Evolutionary conservation across 2,888 invertebrate species (phyloP).

Genomic region (Leucoptera coffeella): DNA sequence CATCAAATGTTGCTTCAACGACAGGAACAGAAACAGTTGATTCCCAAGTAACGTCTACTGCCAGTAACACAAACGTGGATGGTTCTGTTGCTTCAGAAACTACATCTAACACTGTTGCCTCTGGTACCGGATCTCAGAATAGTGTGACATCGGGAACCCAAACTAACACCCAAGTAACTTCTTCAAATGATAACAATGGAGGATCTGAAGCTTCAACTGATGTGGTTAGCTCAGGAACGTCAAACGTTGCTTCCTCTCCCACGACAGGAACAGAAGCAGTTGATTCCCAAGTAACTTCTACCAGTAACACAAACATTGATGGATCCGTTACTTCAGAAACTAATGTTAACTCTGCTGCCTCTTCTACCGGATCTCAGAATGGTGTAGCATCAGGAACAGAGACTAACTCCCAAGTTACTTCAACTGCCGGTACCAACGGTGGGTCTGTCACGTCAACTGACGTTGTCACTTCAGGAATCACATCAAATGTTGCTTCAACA

Average conservation of each 20-base stretch:
- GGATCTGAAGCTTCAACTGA: neutral
- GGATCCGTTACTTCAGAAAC: neutral
- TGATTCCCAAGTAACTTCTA: neutral
- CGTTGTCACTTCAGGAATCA: neutral
- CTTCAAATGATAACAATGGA: conserved; percentile 1
- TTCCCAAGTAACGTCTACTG: too few relatives aligned
- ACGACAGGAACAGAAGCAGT: neutral
- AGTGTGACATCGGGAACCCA: conserved; percentile 1
- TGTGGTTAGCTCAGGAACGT: neutral
- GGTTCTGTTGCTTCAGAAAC: neutral
- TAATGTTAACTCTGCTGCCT: neutral
- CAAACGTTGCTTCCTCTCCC: neutral
- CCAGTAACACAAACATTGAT: neutral
- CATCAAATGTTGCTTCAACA: neutral
- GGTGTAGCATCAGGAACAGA: too few relatives aligned
- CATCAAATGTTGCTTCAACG: neutral
- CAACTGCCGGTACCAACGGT: too few relatives aligned
- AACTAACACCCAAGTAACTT: neutral
- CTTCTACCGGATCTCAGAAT: conserved; percentile 2
- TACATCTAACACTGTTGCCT: conserved; percentile 1
- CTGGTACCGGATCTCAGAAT: neutral
- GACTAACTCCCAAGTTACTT: neutral
- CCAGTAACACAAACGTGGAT: too few relatives aligned
- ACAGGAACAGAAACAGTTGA: neutral
- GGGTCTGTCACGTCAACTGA: neutral